Base-by-base conservation (phyloP, 2,888 invertebrate genomes). In the Campoplex capitator region DNA sequence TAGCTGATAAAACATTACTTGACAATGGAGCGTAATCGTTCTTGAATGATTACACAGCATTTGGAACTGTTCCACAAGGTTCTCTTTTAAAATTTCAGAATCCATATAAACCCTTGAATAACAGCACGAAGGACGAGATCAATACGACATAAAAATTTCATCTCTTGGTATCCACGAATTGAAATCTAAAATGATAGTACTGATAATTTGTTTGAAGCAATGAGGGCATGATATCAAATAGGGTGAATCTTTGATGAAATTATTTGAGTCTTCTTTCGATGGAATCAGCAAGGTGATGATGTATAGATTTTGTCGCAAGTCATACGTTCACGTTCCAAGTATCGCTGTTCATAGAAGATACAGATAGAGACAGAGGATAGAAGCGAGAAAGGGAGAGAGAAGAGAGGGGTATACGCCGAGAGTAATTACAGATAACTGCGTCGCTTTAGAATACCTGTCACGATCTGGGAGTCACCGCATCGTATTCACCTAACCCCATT, bases 351-450 rank as follows among this genome's bases (percentile, higher is more conserved):
- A 16, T 28, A 56, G n/a, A 13, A 56, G 56, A 74, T 62, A 32
- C 32, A 62, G 62, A 32, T 62, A 35, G 18, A 65, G 48, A 76
- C 7, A 35, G n/a, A 58, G 71, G 71, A 35, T 18, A 58, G 48
- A 32, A 80, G 18, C 4, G 70, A 38, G 67, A 18, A 58, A 35
- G 71, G 45, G 48, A 68, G 48, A 8, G 9, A 2, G 11, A 32
- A 42, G 42, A 42, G 79, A 80, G 16, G 32, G 16, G 32, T 74
- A 86, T 88, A 84, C 89, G 88, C 89, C 89, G 89, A 54, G 84
- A 88, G 89, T 92, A 92, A 93, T 92, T 92, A 90, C 91, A 91
- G 92, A 91, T 92, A 93, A 93, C 92, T 92, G 90, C 90, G 88
- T 91, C 91, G 91, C 92, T 92, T 91, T 90, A 89, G 91, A 91